These are phyloP conservation scores for Phengaris arion DNA, from an alignment of 2,888 invertebrate genomes.

Conservation along the genomic window DNA sequence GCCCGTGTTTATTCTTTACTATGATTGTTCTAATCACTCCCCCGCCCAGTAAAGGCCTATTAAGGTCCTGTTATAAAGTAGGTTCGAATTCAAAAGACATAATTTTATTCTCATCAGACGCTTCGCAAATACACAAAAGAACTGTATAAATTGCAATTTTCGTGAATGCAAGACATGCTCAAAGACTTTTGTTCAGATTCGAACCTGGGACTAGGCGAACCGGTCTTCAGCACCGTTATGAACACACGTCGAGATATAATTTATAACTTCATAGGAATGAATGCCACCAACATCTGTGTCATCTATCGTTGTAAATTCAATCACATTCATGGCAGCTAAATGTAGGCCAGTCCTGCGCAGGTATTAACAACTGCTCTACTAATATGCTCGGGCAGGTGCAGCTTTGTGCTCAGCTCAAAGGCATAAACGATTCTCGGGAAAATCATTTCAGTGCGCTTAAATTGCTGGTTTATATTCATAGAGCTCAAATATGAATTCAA, in stretches of 20 bases:
- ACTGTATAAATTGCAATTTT: conserved; percentile 18
- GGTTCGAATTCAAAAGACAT: not conserved
- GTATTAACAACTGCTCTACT: not conserved
- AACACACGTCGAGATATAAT: conserved; percentile 43
- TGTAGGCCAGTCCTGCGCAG: conserved; percentile 9
- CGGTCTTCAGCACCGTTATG: conserved; percentile 37
- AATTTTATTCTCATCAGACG: conserved; percentile 9
- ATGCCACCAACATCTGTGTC: conserved; percentile 11
- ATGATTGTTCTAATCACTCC: too few species aligned
- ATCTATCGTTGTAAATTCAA: conserved; percentile 15
- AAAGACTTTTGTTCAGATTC: conserved; percentile 34
- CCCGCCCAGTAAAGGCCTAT: too few species aligned
- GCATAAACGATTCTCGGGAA: not conserved
- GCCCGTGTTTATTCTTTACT: too few species aligned
- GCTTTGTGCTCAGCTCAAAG: not conserved
- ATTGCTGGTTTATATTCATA: not conserved
- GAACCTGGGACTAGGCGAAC: conserved; percentile 36
- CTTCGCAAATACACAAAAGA: not conserved
- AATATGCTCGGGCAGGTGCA: not conserved
- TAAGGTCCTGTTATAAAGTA: not conserved
- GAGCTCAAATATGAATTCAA: not conserved
- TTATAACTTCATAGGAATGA: conserved; percentile 36
- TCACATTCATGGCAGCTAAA: conserved; percentile 21
- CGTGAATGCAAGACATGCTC: conserved; percentile 4
- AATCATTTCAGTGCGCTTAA: not conserved